Base-by-base conservation (phyloP, 2,888 invertebrate genomes). In the Luffia ferchaultella region DNA sequence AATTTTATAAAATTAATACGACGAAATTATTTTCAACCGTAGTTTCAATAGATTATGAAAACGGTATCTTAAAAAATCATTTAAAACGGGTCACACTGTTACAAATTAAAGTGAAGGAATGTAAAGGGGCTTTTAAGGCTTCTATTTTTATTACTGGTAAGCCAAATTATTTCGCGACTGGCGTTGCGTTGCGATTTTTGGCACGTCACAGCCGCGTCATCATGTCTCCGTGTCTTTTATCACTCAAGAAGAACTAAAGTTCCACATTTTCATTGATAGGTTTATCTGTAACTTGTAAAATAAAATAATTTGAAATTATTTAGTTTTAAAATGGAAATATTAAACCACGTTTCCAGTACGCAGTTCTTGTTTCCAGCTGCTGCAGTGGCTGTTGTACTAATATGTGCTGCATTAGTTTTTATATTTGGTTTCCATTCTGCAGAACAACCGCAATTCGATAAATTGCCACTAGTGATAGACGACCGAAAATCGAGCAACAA, bases 391-490 rank as follows among this genome's bases (percentile, higher is more conserved):
- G 85, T 89, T 67, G 90, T 92, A 62, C 86, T 92, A 67, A 73
- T 91, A 60, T 89, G 89, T 69, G 91, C 90, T 58, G 83, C 90
- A 59, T 78, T 93, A 60, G 91, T 93, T 62, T 93, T 90, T 79
- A 87, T 88, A 57, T 92, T 92, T 73, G 92, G 92, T 56, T 92
- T 93, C 77, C 91, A 90, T 79, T 88, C 90, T 55, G 89, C 91
- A 58, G 90, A 90, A 71, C 92, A 92, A 76, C 93, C 93, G 66
- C 90, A 91, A 66, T 91, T 92, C 71, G 90, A 90, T 66, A 90
- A 91, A 74, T 80, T 91, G 55, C 86, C 88, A 43, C 73, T 86
- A 58, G 76, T 83, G 57, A 64, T 86, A 58, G 89, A 89, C 68
- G 90, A 91, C 63, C 87, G 87, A 69, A 91, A 90, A 77, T 86